Base-by-base conservation (phyloP, 2,888 invertebrate species). In the Ectropis crepuscularia region DNA sequence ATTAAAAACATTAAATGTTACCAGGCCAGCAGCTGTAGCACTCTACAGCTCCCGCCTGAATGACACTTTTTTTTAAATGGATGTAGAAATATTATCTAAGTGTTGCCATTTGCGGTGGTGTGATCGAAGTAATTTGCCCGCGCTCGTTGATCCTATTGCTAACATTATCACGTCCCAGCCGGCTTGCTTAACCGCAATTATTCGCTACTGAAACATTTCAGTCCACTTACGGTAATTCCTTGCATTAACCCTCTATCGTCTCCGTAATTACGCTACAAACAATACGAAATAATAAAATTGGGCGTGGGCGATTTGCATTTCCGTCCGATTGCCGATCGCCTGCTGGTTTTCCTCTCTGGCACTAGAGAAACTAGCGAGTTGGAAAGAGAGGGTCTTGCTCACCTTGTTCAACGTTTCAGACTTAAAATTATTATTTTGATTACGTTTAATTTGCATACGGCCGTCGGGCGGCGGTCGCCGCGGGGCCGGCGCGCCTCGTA, bases 391-490 rank as follows among this genome's bases (percentile, higher is more conserved):
- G 78, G 71, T 50, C 60, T 71, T 67, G 69, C 73, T 70, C 70
- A 71, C 71, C 79, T 77, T 74, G 78, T 75, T 72, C 72, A 61
- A 68, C 72, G 76, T 82, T 82, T 78, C 81, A 79, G 79, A 77
- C 78, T 83, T 80, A 76, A 88, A 91, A 92, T 92, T 87, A 90
- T 92, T 92, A 91, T 92, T 92, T 92, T 92, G 92, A 92, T 92
- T 92, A 89, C 88, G 83, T 89, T 92, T 91, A 92, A 92, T 92
- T 92, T 92, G 92, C 92, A 92, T 92, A 92, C 83, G 83, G 85
- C 81, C 85, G 83, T 82, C 77, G 85, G 61, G 62, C 80, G 81
- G 77, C 77, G 76, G 74, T 75, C 77, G 87, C 89, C 88, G 74
- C 80, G 69, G 78, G 89, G 86, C 83, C 69, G 71, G 67, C 64